Evolutionary conservation across 1,140 invertebrate genomes (phyloP).

Genomic region (Scaptomyza pallida): DNA sequence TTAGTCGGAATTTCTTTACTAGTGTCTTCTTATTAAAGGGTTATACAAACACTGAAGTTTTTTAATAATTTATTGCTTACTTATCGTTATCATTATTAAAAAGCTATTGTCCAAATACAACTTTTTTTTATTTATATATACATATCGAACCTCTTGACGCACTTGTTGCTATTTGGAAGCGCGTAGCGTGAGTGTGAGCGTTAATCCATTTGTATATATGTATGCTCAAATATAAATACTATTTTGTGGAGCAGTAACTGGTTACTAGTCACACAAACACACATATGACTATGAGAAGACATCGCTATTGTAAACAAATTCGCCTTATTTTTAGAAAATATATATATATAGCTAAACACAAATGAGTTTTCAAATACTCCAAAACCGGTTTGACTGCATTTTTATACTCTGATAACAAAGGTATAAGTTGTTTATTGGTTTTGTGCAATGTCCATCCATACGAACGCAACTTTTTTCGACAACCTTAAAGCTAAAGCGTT

Average conservation of each 20-base stretch:
- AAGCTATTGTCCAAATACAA: too few species aligned
- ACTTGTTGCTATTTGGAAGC: conserved; percentile 32
- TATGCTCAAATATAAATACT: conserved; percentile 52
- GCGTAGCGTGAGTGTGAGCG: conserved; percentile 50
- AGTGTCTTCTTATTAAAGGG: too few species aligned
- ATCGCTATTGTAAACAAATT: conserved; percentile 19
- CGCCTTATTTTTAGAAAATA: conserved; percentile 62
- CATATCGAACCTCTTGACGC: not conserved
- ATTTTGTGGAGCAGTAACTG: conserved; percentile 74
- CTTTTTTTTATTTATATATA: too few species aligned
- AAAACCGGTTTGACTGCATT: conserved; percentile 81
- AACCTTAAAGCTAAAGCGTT: too few species aligned
- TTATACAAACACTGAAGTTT: too few species aligned
- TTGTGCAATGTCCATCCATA: too few species aligned
- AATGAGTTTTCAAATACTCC: conserved; percentile 81
- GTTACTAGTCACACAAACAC: conserved; percentile 52
- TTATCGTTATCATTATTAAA: too few species aligned
- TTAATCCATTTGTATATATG: conserved; percentile 66
- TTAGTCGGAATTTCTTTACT: too few species aligned
- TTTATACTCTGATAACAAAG: too few species aligned
- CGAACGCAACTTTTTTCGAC: too few species aligned
- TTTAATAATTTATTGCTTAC: too few species aligned
- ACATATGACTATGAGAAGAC: conserved; percentile 5
- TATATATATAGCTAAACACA: conserved; percentile 74
- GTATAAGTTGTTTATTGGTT: too few species aligned